phyloP scores from a whole-genome alignment of 2,888 invertebrate species.

The Periphyllus acericola region DNA sequence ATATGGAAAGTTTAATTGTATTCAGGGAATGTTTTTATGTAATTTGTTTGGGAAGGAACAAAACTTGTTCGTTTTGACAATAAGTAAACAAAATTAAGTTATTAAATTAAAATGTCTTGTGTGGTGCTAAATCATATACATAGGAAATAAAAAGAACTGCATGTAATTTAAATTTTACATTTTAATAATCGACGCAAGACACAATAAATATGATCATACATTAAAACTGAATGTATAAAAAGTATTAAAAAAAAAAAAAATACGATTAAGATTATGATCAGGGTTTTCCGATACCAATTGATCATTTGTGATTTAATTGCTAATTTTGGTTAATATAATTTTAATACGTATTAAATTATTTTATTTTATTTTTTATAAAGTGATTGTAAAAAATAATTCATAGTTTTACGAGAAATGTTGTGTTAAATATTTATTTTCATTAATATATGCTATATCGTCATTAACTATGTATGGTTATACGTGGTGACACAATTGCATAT shows the following conservation, averaged over 20 bases:
- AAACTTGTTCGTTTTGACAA: neutral
- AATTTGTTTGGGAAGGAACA: conserved; percentile 1
- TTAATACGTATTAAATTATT: neutral
- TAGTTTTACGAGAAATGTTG: too few species aligned
- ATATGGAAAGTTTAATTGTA: conserved; percentile 6
- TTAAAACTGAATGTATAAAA: neutral
- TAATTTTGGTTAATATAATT: neutral
- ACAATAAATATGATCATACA: neutral
- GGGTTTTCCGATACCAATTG: neutral
- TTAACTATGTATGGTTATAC: too few species aligned
- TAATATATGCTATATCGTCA: too few species aligned
- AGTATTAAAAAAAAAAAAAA: too few species aligned
- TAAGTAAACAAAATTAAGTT: neutral
- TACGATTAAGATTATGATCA: neutral
- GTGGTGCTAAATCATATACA: neutral
- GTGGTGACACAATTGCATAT: too few species aligned
- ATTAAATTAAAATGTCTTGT: neutral
- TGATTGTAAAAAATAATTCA: too few species aligned
- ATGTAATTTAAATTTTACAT: neutral
- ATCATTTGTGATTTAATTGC: neutral
- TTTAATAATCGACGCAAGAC: neutral
- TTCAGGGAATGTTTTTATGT: neutral
- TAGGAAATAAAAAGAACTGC: neutral
- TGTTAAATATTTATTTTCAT: too few species aligned
- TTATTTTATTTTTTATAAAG: too few species aligned